Evolutionary conservation across 2,113 vertebrate genomes (phyloP).

Genomic region (Stigmatopora nigra): DNA sequence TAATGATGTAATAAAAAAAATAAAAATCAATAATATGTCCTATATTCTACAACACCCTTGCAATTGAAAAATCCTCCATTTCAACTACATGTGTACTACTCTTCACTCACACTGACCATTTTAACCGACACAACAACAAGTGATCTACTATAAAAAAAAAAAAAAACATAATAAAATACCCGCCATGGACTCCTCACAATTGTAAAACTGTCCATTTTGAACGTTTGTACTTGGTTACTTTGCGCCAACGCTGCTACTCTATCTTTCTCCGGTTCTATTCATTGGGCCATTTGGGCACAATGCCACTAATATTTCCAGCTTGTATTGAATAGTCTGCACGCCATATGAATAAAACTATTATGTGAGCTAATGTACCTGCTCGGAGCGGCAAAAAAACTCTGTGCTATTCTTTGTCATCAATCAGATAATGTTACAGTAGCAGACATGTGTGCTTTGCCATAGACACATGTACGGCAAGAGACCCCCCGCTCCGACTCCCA

Average conservation of each 20-base stretch:
- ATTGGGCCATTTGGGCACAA: background rate
- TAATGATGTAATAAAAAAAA: no score
- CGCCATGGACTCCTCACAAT: no score
- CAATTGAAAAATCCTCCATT: no score
- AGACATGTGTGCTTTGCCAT: conserved; percentile 38
- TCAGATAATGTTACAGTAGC: conserved; percentile 57
- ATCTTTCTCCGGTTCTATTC: background rate
- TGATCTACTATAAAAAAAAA: no score
- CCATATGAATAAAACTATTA: background rate
- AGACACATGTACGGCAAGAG: conserved; percentile 43
- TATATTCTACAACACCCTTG: no score
- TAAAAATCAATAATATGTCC: no score
- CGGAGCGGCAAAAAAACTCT: conserved; percentile 32
- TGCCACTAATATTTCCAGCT: background rate
- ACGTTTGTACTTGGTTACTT: no score
- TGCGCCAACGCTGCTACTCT: background rate
- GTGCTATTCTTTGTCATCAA: conserved; percentile 30
- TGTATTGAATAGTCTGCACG: background rate
- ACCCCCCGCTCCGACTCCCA: conserved; percentile 14
- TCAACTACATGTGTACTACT: no score
- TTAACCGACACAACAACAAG: no score
- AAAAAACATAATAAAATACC: no score
- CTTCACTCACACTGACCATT: no score
- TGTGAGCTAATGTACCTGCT: conserved; percentile 35
- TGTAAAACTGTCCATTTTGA: no score